A percentile compares a stretch with the other conserved stretches of the same genome.
Conservation (phyloP, 2,113 vertebrate species). For the Rhinoptilus africanus region DNA sequence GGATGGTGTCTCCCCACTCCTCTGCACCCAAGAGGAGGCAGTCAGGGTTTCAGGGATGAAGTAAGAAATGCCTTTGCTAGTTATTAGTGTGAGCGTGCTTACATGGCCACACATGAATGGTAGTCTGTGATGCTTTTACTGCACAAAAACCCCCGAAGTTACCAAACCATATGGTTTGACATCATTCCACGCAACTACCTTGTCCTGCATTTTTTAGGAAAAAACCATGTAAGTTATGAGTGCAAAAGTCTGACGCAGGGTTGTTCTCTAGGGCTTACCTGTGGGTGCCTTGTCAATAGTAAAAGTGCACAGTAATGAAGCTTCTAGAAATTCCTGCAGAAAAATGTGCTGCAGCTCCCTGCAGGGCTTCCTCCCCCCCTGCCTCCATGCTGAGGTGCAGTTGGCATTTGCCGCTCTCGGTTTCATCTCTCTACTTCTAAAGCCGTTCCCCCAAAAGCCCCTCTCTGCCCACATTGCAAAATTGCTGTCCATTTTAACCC, state of each 20-base stretch:
- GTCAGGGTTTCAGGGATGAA: not conserved
- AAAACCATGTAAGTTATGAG: not conserved
- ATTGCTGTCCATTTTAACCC: not conserved
- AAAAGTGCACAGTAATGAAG: not conserved
- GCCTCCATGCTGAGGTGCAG: not conserved
- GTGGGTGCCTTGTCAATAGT: not conserved
- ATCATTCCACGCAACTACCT: not conserved
- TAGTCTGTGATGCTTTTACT: not conserved
- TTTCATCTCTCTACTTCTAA: not conserved
- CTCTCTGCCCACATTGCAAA: not conserved
- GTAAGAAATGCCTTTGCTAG: not conserved
- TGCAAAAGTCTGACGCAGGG: not conserved
- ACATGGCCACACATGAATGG: not conserved
- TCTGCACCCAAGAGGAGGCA: not conserved
- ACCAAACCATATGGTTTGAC: not conserved
- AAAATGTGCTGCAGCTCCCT: not conserved
- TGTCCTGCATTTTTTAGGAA: not conserved
- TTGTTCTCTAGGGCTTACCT: not conserved
- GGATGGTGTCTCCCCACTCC: not conserved
- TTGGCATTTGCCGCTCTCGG: rapidly evolving
- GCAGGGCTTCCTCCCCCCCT: not conserved
- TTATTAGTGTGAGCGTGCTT: not conserved
- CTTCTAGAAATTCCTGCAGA: not conserved
- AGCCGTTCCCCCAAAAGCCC: not conserved
- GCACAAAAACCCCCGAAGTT: rapidly evolving